Base-by-base conservation (phyloP, 2,797 vertebrate genomes). In the Danio choprae region DNA sequence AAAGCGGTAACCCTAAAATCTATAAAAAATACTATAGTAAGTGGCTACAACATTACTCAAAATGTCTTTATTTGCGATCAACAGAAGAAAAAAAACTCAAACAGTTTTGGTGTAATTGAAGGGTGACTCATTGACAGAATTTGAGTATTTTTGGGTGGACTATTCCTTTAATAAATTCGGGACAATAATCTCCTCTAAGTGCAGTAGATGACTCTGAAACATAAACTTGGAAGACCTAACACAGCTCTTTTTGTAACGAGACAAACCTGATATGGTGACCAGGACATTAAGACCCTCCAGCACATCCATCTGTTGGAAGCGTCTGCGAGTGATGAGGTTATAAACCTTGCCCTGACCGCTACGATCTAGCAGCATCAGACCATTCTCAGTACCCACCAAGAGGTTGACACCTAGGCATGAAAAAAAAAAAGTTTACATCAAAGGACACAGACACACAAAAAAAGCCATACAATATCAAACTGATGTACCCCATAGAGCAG, bases 301-400 rank as follows among this genome's bases (percentile, higher is more conserved):
- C 8, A 99, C 98, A 0, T 99, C 98, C 98, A 99, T 99, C 92
- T 99, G 98, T 77, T 97, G 95, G 89, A 99, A 99, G 10, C 97
- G 94, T 53, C 98, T 93, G 46, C 98, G 93, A 81, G 97, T 98
- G 92, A 99, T 98, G 75, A 99, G 95, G 88, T 97, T 98, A 86
- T 99, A 99, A 70, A 99, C 98, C 90, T 99, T 98, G 73, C 97
- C 98, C 88, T 99, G 97, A n/a, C 98, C 98, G 0, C 98, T 99
- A 15, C 98, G 92, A 87, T 99, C 98, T 82, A 99, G 91, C 87
- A 99, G 92, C 98, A 99, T 98, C 77, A 99, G 92, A 50, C 97
- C 97, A 0, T 98, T 98, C 89, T 99, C 98, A 0, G 98, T 99
- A 83, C 98, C 98, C 85, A 99, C 97, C 83, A 99, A 90, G 78